Percentiles rank a stretch among this genome's conserved stretches.
Conservation (phyloP, 1,140 invertebrate genomes). For the Drosophila pseudoobscura region DNA sequence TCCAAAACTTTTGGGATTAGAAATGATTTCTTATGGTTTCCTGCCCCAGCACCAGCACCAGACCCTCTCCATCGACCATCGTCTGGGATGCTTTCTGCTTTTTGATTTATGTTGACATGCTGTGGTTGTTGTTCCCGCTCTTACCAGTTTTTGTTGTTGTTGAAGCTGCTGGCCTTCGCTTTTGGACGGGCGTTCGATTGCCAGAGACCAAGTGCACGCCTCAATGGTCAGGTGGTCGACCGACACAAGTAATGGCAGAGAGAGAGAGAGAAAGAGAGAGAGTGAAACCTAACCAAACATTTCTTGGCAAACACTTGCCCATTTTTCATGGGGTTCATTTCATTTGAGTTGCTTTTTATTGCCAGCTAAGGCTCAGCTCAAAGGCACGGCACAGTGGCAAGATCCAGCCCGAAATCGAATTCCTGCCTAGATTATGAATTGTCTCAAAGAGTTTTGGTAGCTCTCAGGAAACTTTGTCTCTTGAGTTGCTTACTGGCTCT, state of each 20-base stretch:
- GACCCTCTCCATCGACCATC: slow-evolving; percentile 11
- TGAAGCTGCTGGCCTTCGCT: slow-evolving; percentile 36
- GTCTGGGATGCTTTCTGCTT: slow-evolving; percentile 54
- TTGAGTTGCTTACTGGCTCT: no score
- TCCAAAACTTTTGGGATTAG: slow-evolving; percentile 75
- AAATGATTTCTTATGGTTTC: slow-evolving; percentile 78
- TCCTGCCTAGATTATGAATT: no score
- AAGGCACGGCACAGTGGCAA: slow-evolving; percentile 37
- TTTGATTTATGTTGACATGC: slow-evolving; percentile 83
- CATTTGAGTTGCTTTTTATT: slow-evolving; percentile 77
- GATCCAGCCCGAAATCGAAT: not conserved
- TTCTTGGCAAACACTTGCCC: slow-evolving; percentile 78
- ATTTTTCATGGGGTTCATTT: slow-evolving; percentile 81
- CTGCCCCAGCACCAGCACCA: slow-evolving; percentile 6
- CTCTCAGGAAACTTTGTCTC: not conserved
- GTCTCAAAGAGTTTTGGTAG: no score
- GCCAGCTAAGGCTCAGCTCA: slow-evolving; percentile 32
- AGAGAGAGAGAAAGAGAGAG: not conserved
- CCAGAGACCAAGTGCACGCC: slow-evolving; percentile 64
- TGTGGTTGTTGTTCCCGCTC: slow-evolving; percentile 48
- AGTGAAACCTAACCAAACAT: slow-evolving; percentile 74
- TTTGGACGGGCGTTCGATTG: slow-evolving; percentile 59
- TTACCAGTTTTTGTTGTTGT: slow-evolving; percentile 24
- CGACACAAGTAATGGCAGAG: slow-evolving; percentile 27
- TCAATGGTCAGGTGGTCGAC: slow-evolving; percentile 78